Conservation (phyloP, 2,888 invertebrate genomes). For the Ernsta delagoae region DNA sequence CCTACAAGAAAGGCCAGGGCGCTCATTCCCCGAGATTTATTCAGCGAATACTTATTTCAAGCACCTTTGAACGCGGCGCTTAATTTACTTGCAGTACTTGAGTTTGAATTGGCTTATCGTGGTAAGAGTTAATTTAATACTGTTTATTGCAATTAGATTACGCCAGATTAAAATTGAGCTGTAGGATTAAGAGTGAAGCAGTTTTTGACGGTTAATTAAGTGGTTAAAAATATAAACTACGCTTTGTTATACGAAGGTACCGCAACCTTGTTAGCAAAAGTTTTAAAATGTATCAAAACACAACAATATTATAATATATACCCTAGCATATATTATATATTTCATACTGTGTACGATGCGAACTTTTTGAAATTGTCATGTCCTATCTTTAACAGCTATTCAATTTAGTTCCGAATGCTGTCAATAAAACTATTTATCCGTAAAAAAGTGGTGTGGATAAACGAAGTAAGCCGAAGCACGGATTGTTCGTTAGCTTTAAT, state of each 20-base stretch:
- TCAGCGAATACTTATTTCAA: constrained; percentile 35
- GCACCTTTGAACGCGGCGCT: constrained; percentile 34
- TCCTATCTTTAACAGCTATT: no score
- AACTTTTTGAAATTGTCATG: no score
- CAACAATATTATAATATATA: no score
- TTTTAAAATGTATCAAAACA: no score
- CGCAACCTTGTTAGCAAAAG: no score
- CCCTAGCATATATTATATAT: no score
- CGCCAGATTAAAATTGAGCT: neutral
- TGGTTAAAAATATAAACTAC: no score
- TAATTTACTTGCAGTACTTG: constrained; percentile 21
- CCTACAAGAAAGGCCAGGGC: constrained; percentile 9
- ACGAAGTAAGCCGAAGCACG: constrained; percentile 22
- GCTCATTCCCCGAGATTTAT: constrained; percentile 30
- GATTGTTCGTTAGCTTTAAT: constrained; percentile 3
- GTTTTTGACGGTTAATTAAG: no score
- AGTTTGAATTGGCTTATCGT: constrained; percentile 26
- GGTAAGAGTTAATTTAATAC: constrained; percentile 27
- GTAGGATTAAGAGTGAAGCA: neutral
- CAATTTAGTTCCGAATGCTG: neutral
- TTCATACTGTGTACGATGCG: no score
- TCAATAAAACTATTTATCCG: neutral
- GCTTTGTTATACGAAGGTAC: no score
- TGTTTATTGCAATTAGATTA: constrained; percentile 24
- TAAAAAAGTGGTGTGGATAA: neutral